Percentiles rank a stretch among this genome's conserved stretches.
Evolutionary conservation across 1,140 invertebrate species (phyloP).

Genomic region (Aphaenogaster rudis): DNA sequence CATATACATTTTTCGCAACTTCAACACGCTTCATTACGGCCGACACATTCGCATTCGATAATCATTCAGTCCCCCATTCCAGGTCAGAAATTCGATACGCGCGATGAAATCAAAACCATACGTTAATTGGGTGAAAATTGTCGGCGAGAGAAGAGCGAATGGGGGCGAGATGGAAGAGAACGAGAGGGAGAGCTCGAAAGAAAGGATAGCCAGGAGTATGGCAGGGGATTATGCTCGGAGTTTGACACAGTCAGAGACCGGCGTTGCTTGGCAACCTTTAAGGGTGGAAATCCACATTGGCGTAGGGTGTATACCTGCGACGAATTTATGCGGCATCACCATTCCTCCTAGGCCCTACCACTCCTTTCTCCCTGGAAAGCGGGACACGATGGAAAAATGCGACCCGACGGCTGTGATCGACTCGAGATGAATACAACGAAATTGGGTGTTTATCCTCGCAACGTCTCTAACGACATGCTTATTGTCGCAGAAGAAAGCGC

Average conservation of each 20-base stretch:
- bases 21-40: not conserved
- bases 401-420: slow-evolving; percentile 65
- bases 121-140: slow-evolving; percentile 70
- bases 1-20: not conserved
- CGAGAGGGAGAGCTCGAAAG: slow-evolving; percentile 53
- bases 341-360: slow-evolving; percentile 16
- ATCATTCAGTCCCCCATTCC: not conserved
- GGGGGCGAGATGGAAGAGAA: slow-evolving; percentile 42
- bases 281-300: slow-evolving; percentile 83
- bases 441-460: slow-evolving; percentile 27
- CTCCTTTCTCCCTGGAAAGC: not conserved
- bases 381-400: slow-evolving; percentile 46
- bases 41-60: not conserved
- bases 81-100: slow-evolving; percentile 37
- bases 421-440: not conserved
- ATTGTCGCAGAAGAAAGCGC: not conserved
- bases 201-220: slow-evolving; percentile 60
- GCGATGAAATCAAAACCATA: slow-evolving; percentile 59
- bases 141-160: slow-evolving; percentile 30
- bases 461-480: not conserved
- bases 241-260: slow-evolving; percentile 85
- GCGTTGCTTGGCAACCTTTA: slow-evolving; percentile 84
- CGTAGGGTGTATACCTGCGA: slow-evolving; percentile 80
- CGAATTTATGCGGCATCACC: slow-evolving; percentile 81
- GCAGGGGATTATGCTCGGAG: slow-evolving; percentile 76